A percentile compares a stretch with the other conserved stretches of the same genome.
These are phyloP conservation scores for Diabrotica balteata DNA, from an alignment of 2,888 invertebrate genomes.

Conservation along the genomic window DNA sequence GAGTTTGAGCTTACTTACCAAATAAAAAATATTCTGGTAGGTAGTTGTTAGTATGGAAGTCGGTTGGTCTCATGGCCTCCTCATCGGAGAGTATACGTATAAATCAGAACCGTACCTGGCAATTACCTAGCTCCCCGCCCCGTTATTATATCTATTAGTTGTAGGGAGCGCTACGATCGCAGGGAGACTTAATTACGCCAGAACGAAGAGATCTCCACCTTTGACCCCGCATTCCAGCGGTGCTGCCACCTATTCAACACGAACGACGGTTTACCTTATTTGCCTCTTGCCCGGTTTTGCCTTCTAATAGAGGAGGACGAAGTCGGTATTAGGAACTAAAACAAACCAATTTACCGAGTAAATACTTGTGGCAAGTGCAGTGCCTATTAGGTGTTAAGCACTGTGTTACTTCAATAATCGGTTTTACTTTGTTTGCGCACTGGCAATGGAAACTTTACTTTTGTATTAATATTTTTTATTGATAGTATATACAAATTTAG, in stretches of 20 bases:
- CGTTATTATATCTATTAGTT: conserved; percentile 62
- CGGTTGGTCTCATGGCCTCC: conserved; percentile 37
- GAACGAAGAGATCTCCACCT: conserved; percentile 59
- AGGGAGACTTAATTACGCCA: conserved; percentile 60
- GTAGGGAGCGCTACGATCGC: conserved; percentile 59
- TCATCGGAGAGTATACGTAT: conserved; percentile 46
- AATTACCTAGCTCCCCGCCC: conserved; percentile 60
- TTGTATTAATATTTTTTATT: too few species aligned
- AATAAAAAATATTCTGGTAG: conserved; percentile 36
- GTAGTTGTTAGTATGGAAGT: conserved; percentile 39
- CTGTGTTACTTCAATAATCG: too few species aligned
- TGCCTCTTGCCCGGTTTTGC: conserved; percentile 24
- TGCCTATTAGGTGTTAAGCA: too few species aligned
- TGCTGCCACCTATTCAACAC: conserved; percentile 58
- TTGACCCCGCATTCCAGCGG: conserved; percentile 58
- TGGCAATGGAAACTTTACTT: too few species aligned
- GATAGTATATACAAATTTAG: too few species aligned
- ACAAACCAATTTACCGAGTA: too few species aligned
- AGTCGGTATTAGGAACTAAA: neutral
- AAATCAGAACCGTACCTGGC: conserved; percentile 60
- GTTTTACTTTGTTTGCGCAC: too few species aligned
- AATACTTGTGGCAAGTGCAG: too few species aligned
- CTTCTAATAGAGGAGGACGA: conserved; percentile 13
- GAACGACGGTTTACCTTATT: conserved; percentile 44
- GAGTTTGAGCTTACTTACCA: conserved; percentile 1